Percentiles rank a stretch among this genome's conserved stretches.
These are phyloP conservation scores for Diploscapter pachys DNA, from an alignment of 1,140 invertebrate genomes.

Conservation along the genomic window DNA sequence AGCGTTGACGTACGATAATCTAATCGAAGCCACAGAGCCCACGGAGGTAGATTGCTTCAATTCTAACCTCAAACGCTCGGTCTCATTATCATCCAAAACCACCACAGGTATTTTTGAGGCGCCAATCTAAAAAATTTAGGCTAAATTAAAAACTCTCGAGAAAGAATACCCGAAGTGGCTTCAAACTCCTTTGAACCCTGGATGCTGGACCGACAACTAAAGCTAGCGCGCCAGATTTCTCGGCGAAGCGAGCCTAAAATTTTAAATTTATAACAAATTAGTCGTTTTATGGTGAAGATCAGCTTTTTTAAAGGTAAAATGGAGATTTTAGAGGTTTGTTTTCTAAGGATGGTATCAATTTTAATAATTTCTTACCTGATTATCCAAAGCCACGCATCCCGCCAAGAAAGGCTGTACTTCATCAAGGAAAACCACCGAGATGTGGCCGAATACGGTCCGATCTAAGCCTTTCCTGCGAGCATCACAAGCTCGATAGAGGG, in stretches of 20 bases:
- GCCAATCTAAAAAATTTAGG: slow-evolving; percentile 18
- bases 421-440: slow-evolving; percentile 34
- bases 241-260: slow-evolving; percentile 31
- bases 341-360: background rate
- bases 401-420: slow-evolving; percentile 32
- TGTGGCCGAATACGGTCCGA: slow-evolving; percentile 27
- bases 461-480: slow-evolving; percentile 30
- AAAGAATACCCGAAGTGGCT: background rate
- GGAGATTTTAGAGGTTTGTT: background rate
- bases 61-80: slow-evolving; percentile 6
- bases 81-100: slow-evolving; percentile 30
- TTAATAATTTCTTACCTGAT: slow-evolving; percentile 20
- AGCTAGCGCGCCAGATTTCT: slow-evolving; percentile 38
- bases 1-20: slow-evolving; percentile 18
- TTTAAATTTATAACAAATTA: background rate
- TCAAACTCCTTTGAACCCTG: slow-evolving; percentile 17
- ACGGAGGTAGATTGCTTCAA: slow-evolving; percentile 7
- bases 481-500: slow-evolving; percentile 29
- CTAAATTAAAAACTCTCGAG: background rate
- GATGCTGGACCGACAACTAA: slow-evolving; percentile 31
- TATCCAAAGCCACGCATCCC: slow-evolving; percentile 36
- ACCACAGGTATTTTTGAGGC: slow-evolving; percentile 33
- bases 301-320: no score
- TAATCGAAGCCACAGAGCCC: slow-evolving; percentile 13
- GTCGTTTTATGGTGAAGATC: no score